phyloP scores from a whole-genome alignment of 2,888 invertebrate species.

The Lasioglossum oenotherae region DNA sequence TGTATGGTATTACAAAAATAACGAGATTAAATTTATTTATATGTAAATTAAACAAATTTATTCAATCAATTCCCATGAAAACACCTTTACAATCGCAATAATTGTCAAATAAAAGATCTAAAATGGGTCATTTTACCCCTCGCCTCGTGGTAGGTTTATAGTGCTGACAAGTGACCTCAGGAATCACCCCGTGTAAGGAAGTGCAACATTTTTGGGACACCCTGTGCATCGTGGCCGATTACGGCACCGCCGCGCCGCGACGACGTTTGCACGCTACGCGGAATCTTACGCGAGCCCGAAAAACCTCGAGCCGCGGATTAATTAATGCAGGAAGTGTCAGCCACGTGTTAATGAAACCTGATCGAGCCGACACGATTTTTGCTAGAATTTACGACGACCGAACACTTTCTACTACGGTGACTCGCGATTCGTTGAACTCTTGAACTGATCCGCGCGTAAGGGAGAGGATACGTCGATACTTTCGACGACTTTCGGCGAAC shows the following conservation, averaged over 20 bases:
- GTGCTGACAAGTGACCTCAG: no score
- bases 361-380: slow-evolving; percentile 19
- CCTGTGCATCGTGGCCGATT: background rate
- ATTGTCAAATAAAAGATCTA: no score
- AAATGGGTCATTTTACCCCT: no score
- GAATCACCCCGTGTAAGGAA: no score
- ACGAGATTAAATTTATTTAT: no score
- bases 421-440: background rate
- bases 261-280: background rate
- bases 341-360: slow-evolving; percentile 38
- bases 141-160: no score
- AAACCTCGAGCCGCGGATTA: slow-evolving; percentile 14
- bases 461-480: background rate
- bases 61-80: no score
- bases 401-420: slow-evolving; percentile 16
- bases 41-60: no score
- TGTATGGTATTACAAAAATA: no score
- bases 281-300: slow-evolving; percentile 22
- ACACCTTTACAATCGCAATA: no score
- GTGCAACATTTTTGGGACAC: no score
- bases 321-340: slow-evolving; percentile 44
- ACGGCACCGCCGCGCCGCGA: background rate
- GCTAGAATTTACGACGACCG: slow-evolving; percentile 4
- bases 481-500: background rate
- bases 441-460: background rate